Percentiles rank a stretch among this genome's conserved stretches.
Conservation (phyloP, 2,888 invertebrate genomes). For the Cremastinae sp. region DNA sequence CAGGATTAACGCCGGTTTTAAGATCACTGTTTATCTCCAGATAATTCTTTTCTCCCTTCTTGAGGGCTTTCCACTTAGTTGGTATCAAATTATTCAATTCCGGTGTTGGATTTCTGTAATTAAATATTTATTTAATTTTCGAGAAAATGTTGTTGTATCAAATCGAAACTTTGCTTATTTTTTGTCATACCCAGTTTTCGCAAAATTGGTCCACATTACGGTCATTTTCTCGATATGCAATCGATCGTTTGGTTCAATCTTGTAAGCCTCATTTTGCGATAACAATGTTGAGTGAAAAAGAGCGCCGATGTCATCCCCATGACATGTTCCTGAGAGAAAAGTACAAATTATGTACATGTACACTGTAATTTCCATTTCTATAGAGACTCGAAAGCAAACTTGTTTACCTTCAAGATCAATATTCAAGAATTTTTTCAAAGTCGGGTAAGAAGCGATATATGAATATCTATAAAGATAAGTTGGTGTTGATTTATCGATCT, state of each 20-base stretch:
- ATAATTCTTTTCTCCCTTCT: slow-evolving; percentile 59
- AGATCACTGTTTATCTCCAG: slow-evolving; percentile 68
- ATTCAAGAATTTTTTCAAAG: slow-evolving; percentile 7
- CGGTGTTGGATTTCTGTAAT: slow-evolving; percentile 69
- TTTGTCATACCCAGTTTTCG: slow-evolving; percentile 71
- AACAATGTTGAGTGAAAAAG: slow-evolving; percentile 79
- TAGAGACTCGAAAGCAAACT: too few species aligned
- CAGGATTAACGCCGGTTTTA: slow-evolving; percentile 48
- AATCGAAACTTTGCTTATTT: too few species aligned
- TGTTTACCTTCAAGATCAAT: slow-evolving; percentile 6
- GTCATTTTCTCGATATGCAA: slow-evolving; percentile 68
- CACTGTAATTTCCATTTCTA: too few species aligned
- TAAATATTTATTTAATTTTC: too few species aligned
- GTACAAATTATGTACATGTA: too few species aligned
- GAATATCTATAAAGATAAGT: slow-evolving; percentile 84
- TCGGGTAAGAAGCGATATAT: slow-evolving; percentile 72
- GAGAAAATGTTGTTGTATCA: too few species aligned
- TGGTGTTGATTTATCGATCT: slow-evolving; percentile 79
- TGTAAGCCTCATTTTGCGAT: too few species aligned
- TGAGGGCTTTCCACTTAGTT: slow-evolving; percentile 66
- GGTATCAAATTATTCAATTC: slow-evolving; percentile 63
- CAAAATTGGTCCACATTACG: slow-evolving; percentile 74
- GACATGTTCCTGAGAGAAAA: slow-evolving; percentile 82
- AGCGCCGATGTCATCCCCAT: slow-evolving; percentile 84
- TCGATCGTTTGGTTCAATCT: slow-evolving; percentile 67